These are phyloP conservation scores for Heterohyrax brucei DNA, from an alignment of 2,797 vertebrate species.

Conservation along the genomic window DNA sequence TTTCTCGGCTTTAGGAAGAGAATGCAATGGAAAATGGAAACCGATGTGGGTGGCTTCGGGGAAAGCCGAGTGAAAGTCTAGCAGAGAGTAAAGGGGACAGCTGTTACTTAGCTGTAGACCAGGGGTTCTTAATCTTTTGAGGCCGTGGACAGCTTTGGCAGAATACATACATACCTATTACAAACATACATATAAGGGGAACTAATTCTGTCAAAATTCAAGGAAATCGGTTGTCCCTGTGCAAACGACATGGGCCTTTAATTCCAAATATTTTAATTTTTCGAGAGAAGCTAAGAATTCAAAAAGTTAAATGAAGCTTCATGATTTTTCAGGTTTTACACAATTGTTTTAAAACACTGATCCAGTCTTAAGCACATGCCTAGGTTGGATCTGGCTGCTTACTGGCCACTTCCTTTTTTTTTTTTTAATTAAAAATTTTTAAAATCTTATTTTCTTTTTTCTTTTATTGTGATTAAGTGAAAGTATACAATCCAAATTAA, in stretches of 20 bases:
- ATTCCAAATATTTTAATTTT: conserved; percentile 45
- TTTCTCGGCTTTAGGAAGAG: background rate
- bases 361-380: background rate
- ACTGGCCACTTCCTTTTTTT: background rate
- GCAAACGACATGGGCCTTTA: background rate
- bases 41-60: background rate
- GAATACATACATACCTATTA: background rate
- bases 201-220: conserved; percentile 17
- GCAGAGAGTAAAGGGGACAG: background rate
- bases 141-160: background rate
- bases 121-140: background rate
- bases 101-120: background rate
- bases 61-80: background rate
- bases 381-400: conserved; percentile 9
- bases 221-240: background rate
- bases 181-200: background rate
- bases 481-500: no score
- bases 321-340: conserved; percentile 27
- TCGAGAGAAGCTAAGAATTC: conserved; percentile 10
- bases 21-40: background rate
- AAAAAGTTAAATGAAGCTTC: conserved; percentile 17
- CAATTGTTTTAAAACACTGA: conserved; percentile 16
- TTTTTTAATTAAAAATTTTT: background rate
- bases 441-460: no score
- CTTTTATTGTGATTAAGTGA: no score